Percentiles rank a stretch among this genome's conserved stretches.
Evolutionary conservation across 2,888 invertebrate species (phyloP).

Genomic region (Tineola bisselliella): DNA sequence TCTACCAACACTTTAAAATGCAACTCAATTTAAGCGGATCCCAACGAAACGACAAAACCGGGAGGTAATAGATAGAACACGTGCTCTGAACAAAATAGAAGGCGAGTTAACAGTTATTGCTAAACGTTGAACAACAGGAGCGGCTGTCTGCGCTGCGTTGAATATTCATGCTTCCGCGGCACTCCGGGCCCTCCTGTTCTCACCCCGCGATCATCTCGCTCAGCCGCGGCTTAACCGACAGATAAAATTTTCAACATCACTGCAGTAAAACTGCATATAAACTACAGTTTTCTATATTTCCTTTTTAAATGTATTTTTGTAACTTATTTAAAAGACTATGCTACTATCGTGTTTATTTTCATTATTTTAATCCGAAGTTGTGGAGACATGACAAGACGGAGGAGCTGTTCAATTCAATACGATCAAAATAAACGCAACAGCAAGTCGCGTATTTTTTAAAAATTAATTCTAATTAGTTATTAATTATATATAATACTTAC

Average conservation of each 20-base stretch:
- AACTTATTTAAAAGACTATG: no score
- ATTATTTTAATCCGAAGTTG: no score
- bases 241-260: conserved; percentile 6
- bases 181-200: conserved; percentile 4
- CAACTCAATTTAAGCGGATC: conserved; percentile 4
- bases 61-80: conserved; percentile 16
- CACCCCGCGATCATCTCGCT: conserved; percentile 6
- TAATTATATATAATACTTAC: no score
- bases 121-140: conserved; percentile 16
- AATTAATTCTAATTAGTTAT: no score
- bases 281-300: background rate
- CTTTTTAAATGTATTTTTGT: no score
- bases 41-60: conserved; percentile 10
- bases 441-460: no score
- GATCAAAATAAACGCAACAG: no score
- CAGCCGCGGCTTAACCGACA: background rate
- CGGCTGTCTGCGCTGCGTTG: conserved; percentile 12
- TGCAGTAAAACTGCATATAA: background rate
- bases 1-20: conserved; percentile 5
- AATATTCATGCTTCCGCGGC: conserved; percentile 16
- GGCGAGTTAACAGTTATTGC: conserved; percentile 18
- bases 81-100: conserved; percentile 15
- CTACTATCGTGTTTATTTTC: no score
- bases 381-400: no score
- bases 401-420: no score